These are phyloP conservation scores for Ophraella communa DNA, from an alignment of 2,888 invertebrate genomes.

Conservation along the genomic window DNA sequence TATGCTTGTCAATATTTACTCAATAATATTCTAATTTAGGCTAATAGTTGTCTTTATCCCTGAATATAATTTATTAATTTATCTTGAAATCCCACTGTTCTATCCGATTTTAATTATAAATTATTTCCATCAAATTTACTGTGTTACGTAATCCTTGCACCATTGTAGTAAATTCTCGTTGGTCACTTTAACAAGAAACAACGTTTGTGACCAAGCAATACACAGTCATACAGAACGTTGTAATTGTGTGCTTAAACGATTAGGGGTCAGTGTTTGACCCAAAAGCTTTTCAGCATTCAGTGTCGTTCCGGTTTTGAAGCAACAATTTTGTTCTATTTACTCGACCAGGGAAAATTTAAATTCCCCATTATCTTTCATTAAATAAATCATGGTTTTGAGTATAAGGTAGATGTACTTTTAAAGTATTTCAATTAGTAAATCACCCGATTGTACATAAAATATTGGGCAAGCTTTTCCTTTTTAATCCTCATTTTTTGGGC, in stretches of 20 bases:
- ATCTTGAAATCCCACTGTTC: neutral
- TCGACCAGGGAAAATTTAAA: neutral
- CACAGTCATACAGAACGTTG: neutral
- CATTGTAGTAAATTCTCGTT: neutral
- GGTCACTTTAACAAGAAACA: neutral
- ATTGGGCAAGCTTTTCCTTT: no score
- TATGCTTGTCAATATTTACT: no score
- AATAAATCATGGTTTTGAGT: no score
- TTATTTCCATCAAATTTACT: neutral
- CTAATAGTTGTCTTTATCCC: no score
- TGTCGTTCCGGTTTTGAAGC: neutral
- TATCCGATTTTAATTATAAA: neutral
- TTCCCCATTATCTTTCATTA: no score
- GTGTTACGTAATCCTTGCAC: neutral
- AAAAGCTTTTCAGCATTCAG: constrained; percentile 11
- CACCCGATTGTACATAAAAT: no score
- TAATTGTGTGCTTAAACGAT: constrained; percentile 17
- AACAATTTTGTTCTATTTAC: neutral
- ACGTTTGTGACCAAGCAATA: neutral
- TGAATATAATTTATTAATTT: neutral
- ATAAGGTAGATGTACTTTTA: no score
- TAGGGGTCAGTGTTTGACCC: constrained; percentile 23
- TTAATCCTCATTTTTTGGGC: no score
- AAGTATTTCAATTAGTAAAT: no score
- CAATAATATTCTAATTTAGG: no score